Evolutionary conservation across 1,140 invertebrate species (phyloP).

Genomic region (Drosophila bocki): DNA sequence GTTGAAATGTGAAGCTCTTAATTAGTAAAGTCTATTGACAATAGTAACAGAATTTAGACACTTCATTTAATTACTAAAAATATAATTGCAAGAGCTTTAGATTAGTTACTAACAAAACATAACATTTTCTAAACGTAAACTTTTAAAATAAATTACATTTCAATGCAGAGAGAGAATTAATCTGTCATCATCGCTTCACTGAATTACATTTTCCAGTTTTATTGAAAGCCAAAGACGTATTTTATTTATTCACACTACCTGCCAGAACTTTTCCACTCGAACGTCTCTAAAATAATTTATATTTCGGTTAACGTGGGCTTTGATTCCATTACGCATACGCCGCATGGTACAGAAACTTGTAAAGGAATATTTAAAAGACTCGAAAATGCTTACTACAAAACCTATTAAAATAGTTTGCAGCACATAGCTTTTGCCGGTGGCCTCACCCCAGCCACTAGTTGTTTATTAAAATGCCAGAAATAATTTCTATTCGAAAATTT

Average conservation of each 20-base stretch:
- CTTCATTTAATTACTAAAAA: background rate
- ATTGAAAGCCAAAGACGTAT: background rate
- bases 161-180: slow-evolving; percentile 9
- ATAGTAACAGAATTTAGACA: background rate
- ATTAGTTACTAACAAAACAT: background rate
- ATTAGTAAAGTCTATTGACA: background rate
- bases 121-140: background rate
- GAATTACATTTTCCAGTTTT: slow-evolving; percentile 4
- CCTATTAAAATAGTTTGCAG: slow-evolving; percentile 51
- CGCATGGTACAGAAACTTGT: slow-evolving; percentile 6
- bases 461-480: slow-evolving; percentile 80
- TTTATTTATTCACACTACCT: background rate
- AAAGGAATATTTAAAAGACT: slow-evolving; percentile 39
- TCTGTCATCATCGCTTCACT: background rate
- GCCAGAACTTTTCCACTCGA: background rate
- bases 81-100: background rate
- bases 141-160: background rate
- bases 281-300: slow-evolving; percentile 5
- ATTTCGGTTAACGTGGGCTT: slow-evolving; percentile 11
- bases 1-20: slow-evolving; percentile 5
- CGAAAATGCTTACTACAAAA: slow-evolving; percentile 43
- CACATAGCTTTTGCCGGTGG: slow-evolving; percentile 34
- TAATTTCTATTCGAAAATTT: slow-evolving; percentile 71
- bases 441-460: slow-evolving; percentile 33
- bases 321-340: slow-evolving; percentile 52